phyloP scores from a whole-genome alignment of 2,113 vertebrate species.

The Phyllostomus discolor region DNA sequence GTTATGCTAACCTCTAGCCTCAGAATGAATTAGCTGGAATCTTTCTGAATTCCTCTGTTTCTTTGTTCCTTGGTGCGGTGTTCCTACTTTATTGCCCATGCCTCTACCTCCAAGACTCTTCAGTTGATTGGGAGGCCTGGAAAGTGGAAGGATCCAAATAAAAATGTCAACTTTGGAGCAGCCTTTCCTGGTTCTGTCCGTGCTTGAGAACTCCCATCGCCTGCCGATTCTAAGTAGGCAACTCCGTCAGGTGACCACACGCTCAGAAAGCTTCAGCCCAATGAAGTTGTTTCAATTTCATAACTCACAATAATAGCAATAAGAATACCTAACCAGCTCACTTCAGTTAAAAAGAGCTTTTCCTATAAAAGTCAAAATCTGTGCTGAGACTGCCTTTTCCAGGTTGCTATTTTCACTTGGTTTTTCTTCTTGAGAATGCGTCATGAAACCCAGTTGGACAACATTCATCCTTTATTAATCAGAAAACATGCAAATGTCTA shows the following conservation, averaged over 20 bases:
- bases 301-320: not conserved
- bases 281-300: not conserved
- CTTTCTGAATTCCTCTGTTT: conserved; percentile 78
- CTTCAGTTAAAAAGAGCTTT: not conserved
- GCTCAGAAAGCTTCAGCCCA: conserved; percentile 40
- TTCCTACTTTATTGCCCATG: conserved; percentile 68
- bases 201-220: conserved; percentile 67
- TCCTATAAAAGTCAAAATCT: conserved; percentile 22
- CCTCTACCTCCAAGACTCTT: conserved; percentile 78
- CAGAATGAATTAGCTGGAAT: conserved; percentile 70
- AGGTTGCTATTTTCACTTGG: not conserved
- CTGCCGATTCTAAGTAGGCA: conserved; percentile 71
- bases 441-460: not conserved
- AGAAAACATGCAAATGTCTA: conserved; percentile 62
- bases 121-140: conserved; percentile 78
- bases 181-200: conserved; percentile 67
- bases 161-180: conserved; percentile 73
- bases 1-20: conserved; percentile 71
- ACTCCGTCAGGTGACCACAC: conserved; percentile 70
- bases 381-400: not conserved
- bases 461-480: conserved; percentile 49
- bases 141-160: conserved; percentile 76
- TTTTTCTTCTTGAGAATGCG: conserved; percentile 17
- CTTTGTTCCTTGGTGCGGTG: conserved; percentile 75
- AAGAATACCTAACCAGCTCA: not conserved